A percentile compares a stretch with the other conserved stretches of the same genome.
Evolutionary conservation across 1,140 invertebrate species (phyloP).

Genomic region (Sminthurinus signatus): DNA sequence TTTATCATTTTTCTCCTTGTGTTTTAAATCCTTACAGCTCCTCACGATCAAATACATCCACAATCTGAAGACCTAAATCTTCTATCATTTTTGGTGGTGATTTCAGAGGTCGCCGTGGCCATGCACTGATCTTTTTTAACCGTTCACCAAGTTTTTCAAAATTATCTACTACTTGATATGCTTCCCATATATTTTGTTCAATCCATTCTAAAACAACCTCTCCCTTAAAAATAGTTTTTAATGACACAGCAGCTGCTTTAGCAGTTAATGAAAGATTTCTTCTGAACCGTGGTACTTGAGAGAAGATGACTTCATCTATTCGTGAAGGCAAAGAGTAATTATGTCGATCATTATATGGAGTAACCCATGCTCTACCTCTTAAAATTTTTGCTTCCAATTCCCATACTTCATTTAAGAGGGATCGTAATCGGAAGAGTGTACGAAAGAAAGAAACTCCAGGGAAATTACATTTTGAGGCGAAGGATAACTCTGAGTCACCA

Average conservation of each 20-base stretch:
- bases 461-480: conserved; percentile 37
- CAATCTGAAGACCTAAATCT: conserved; percentile 20
- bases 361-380: conserved; percentile 59
- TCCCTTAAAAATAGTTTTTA: conserved; percentile 24
- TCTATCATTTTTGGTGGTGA: conserved; percentile 28
- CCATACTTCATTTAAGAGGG: conserved; percentile 32
- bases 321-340: conserved; percentile 66
- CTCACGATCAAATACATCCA: conserved; percentile 21
- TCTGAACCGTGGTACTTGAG: conserved; percentile 26
- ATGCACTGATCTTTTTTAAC: conserved; percentile 21
- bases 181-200: conserved; percentile 38
- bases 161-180: conserved; percentile 26
- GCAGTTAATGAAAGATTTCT: conserved; percentile 28
- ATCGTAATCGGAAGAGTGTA: conserved; percentile 27
- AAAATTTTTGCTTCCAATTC: conserved; percentile 28
- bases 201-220: conserved; percentile 37
- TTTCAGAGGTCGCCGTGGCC: conserved; percentile 31
- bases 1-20: too few relatives aligned
- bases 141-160: conserved; percentile 27
- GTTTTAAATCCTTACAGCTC: too few relatives aligned
- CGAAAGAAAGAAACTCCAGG: conserved; percentile 40
- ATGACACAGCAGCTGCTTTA: conserved; percentile 27
- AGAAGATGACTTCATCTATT: conserved; percentile 53
- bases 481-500: conserved; percentile 30
- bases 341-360: conserved; percentile 69